phyloP scores from a whole-genome alignment of 1,140 invertebrate species.

The Medauroidea extradentata region DNA sequence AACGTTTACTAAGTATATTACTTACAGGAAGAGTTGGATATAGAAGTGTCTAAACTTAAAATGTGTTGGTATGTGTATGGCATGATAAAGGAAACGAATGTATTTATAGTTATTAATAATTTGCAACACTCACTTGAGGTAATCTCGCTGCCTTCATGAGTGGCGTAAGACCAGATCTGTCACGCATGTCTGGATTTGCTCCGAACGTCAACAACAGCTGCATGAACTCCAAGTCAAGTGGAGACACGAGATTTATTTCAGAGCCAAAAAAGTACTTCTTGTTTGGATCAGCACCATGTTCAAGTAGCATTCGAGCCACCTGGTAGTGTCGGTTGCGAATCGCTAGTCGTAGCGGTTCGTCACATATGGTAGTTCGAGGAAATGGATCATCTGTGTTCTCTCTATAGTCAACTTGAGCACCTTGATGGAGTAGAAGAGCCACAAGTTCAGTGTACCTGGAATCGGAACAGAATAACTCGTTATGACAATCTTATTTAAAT shows the following conservation, averaged over 20 bases:
- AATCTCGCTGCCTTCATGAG: slow-evolving; percentile 82
- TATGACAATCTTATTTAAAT: too few species aligned
- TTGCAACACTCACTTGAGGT: slow-evolving; percentile 56
- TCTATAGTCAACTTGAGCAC: slow-evolving; percentile 74
- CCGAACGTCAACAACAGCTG: slow-evolving; percentile 78
- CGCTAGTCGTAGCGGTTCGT: slow-evolving; percentile 76
- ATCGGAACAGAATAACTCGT: too few species aligned
- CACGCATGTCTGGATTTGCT: slow-evolving; percentile 79
- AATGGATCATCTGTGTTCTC: slow-evolving; percentile 54
- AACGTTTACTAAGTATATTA: too few species aligned
- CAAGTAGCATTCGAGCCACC: slow-evolving; percentile 58
- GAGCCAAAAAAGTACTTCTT: slow-evolving; percentile 84
- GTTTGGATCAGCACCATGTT: slow-evolving; percentile 70
- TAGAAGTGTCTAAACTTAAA: too few species aligned
- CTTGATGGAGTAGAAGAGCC: slow-evolving; percentile 68
- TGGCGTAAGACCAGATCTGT: slow-evolving; percentile 76
- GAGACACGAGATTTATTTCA: slow-evolving; percentile 81
- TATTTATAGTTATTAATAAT: too few species aligned
- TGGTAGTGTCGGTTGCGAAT: slow-evolving; percentile 80
- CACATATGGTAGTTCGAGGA: slow-evolving; percentile 63
- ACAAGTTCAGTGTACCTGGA: slow-evolving; percentile 63
- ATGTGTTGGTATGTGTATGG: too few species aligned
- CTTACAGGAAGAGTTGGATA: too few species aligned
- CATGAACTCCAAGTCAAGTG: slow-evolving; percentile 70
- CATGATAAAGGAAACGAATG: too few species aligned